A percentile compares a stretch with the other conserved stretches of the same genome.
Conservation (phyloP, 2,113 vertebrate species). For the Hippopotamus amphibius region DNA sequence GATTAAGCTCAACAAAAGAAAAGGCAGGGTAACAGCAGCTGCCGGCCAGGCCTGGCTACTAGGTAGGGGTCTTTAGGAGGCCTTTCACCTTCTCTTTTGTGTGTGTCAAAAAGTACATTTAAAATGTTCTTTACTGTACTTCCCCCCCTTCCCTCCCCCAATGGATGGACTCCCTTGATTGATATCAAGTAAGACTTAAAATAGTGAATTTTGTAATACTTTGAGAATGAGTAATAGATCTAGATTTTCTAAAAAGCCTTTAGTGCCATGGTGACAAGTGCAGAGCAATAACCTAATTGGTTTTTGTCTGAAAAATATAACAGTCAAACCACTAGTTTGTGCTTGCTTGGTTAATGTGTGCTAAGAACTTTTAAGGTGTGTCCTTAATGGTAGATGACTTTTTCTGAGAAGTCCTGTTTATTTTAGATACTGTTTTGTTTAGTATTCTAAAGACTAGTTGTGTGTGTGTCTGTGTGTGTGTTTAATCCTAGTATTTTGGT, state of each 20-base stretch:
- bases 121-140: constrained; percentile 66
- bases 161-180: background rate
- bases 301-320: constrained; percentile 84
- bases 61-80: constrained; percentile 83
- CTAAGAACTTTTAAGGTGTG: constrained; percentile 89
- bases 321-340: constrained; percentile 85
- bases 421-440: constrained; percentile 86
- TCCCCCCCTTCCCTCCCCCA: background rate
- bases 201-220: background rate
- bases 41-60: constrained; percentile 84
- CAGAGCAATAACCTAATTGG: constrained; percentile 80
- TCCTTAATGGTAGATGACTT: constrained; percentile 87
- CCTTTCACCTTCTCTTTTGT: constrained; percentile 81
- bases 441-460: constrained; percentile 70
- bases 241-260: constrained; percentile 19
- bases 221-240: constrained; percentile 45
- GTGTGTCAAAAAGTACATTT: constrained; percentile 77
- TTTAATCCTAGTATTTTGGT: constrained; percentile 8
- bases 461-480: background rate
- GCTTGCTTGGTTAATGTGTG: constrained; percentile 88
- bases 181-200: background rate
- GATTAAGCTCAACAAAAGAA: constrained; percentile 91
- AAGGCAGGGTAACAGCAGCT: constrained; percentile 88
- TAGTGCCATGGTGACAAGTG: constrained; percentile 60
- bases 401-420: constrained; percentile 86